phyloP scores from a whole-genome alignment of 2,113 vertebrate species.

The Symphodus melops region DNA sequence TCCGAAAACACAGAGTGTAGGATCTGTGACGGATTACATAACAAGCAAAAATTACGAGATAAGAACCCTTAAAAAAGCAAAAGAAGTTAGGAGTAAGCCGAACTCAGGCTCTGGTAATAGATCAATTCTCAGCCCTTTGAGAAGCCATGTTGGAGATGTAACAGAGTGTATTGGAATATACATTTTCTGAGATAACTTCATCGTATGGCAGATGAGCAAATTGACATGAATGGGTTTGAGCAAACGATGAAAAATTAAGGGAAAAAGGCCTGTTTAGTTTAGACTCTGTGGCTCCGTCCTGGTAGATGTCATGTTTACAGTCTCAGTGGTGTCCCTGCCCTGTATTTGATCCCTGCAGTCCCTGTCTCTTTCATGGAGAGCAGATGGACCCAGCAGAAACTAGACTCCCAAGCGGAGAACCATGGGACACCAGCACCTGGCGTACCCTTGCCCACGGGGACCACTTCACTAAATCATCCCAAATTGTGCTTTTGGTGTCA shows the following conservation, averaged over 20 bases:
- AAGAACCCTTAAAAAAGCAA: neutral
- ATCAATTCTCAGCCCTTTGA: neutral
- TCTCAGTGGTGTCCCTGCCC: conserved; percentile 54
- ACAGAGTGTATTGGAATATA: no score
- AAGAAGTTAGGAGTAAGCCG: neutral
- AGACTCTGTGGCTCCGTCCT: neutral
- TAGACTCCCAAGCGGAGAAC: conserved; percentile 51
- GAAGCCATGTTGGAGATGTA: no score
- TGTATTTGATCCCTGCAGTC: conserved; percentile 7
- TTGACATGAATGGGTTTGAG: no score
- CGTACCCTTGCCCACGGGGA: conserved; percentile 4
- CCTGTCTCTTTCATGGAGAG: conserved; percentile 47
- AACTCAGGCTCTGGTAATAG: neutral
- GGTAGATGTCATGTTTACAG: conserved; percentile 53
- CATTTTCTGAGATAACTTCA: no score
- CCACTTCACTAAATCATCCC: neutral
- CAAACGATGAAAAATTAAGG: neutral
- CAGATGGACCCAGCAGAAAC: conserved; percentile 76
- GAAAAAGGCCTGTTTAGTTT: conserved; percentile 2
- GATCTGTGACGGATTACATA: neutral
- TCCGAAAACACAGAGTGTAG: neutral
- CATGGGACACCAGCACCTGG: conserved; percentile 56
- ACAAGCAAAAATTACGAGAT: neutral
- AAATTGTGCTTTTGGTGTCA: neutral
- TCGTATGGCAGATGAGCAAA: neutral